Percentiles rank a stretch among this genome's conserved stretches.
Evolutionary conservation across 2,888 invertebrate species (phyloP).

Genomic region (Tipula helvola): DNA sequence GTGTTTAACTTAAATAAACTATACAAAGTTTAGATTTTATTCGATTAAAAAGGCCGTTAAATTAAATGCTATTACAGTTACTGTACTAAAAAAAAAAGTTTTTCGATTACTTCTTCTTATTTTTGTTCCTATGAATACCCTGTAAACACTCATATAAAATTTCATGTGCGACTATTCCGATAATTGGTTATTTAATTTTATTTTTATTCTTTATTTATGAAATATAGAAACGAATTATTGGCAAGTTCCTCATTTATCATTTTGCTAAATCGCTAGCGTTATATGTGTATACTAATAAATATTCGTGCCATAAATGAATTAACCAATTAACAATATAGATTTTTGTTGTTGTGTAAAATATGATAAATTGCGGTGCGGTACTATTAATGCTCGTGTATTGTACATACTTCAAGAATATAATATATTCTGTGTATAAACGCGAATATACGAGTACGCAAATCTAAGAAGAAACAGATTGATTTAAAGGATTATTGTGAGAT

Average conservation of each 20-base stretch:
- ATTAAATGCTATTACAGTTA: no score
- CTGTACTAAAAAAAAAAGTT: no score
- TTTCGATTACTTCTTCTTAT: no score
- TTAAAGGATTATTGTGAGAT: neutral
- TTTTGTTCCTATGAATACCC: neutral
- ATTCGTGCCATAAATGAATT: slow-evolving; percentile 4
- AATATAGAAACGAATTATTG: neutral
- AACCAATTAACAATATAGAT: neutral
- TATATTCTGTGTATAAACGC: neutral
- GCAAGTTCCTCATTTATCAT: neutral
- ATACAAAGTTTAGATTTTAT: no score
- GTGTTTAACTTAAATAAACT: no score
- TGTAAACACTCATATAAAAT: neutral
- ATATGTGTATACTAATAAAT: neutral
- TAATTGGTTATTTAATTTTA: neutral
- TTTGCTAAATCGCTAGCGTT: neutral
- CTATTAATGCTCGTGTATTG: neutral
- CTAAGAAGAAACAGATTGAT: neutral
- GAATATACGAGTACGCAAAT: neutral
- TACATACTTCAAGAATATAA: neutral
- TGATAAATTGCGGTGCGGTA: neutral
- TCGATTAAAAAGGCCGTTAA: no score
- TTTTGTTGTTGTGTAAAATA: neutral
- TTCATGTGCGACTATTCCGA: neutral
- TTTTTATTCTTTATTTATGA: neutral